A percentile compares a stretch with the other conserved stretches of the same genome.
Evolutionary conservation across 2,888 invertebrate species (phyloP).

Genomic region (Leptinotarsa haldemani): DNA sequence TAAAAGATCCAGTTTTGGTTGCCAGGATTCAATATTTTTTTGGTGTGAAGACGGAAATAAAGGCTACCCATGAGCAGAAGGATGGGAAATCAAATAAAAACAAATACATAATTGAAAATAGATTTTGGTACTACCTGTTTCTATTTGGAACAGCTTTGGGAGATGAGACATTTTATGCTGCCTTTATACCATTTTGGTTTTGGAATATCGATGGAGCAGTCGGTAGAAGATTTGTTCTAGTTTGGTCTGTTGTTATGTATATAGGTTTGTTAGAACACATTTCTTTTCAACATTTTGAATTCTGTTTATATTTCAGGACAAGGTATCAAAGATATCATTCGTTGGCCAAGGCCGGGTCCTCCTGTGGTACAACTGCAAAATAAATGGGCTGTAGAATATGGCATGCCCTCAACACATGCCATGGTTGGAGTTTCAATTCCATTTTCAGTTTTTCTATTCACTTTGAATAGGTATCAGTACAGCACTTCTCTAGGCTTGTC

Average conservation of each 20-base stretch:
- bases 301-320: slow-evolving; percentile 72
- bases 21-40: slow-evolving; percentile 83
- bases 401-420: slow-evolving; percentile 95
- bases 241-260: slow-evolving; percentile 88
- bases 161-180: slow-evolving; percentile 90
- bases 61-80: slow-evolving; percentile 28
- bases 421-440: slow-evolving; percentile 92
- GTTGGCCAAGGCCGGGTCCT: slow-evolving; percentile 88
- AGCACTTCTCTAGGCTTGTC: slow-evolving; percentile 70
- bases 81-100: slow-evolving; percentile 54
- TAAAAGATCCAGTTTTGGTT: slow-evolving; percentile 82
- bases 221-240: slow-evolving; percentile 82
- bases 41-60: slow-evolving; percentile 71
- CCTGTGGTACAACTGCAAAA: slow-evolving; percentile 86
- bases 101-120: slow-evolving; percentile 73
- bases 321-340: slow-evolving; percentile 87
- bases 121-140: slow-evolving; percentile 88
- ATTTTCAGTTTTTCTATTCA: slow-evolving; percentile 84
- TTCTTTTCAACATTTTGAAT: background rate
- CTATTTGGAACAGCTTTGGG: slow-evolving; percentile 87
- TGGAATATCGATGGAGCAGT: slow-evolving; percentile 94
- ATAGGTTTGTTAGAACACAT: slow-evolving; percentile 72
- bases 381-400: slow-evolving; percentile 92
- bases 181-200: slow-evolving; percentile 94
- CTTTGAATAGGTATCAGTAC: slow-evolving; percentile 83